Evolutionary conservation across 2,888 invertebrate genomes (phyloP), one percentile per base, ranked within the genome.

Genomic region (Trachelus iudaicus): DNA sequence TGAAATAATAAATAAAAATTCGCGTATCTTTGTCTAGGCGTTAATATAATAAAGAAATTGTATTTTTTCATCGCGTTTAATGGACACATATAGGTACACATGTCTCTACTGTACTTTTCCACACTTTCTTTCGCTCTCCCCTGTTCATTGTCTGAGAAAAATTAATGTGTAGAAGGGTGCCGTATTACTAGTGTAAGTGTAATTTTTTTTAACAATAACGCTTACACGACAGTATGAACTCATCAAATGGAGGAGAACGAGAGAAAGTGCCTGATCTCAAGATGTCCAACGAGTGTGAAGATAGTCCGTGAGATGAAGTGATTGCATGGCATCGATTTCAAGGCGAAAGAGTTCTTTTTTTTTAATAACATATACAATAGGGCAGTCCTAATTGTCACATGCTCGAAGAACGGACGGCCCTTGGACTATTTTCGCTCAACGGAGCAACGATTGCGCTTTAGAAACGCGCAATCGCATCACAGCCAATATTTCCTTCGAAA

Each of bases 1-100:
- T 56, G 23, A 56, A 23, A 56, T 9, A 79, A 81, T 80, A 81
- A 80, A 82, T 80, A 81, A 79, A 78, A 75, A 69, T 73, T 75
- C 13, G 33, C 13, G 77, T 74, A 69, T 75, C 80, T 77, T 79
- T 75, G 79, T 56, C 76, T 73, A 81, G 74, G 75, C 37, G 77
- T 73, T 56, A 56, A 76, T 75, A 40, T 40, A 75, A 76, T 74
- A 73, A 35, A 69, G n/a, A 75, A 78, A 81, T 73, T 34, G 34
- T 69, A 40, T 73, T 76, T 77, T 35, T 56, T 31, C 12, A 30
- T 71, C 71, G 71, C 33, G 71, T 71, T 56, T 56, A 56, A 56
- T 56, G 56, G 23, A 56, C 23, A 56, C 23, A 56, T 23, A 56
- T 56, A 56, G 56, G 23, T 56, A 56, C 6, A 56, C 23, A 56